These are phyloP conservation scores for Crossocerus cetratus DNA, from an alignment of 2,888 invertebrate species.

Conservation along the genomic window DNA sequence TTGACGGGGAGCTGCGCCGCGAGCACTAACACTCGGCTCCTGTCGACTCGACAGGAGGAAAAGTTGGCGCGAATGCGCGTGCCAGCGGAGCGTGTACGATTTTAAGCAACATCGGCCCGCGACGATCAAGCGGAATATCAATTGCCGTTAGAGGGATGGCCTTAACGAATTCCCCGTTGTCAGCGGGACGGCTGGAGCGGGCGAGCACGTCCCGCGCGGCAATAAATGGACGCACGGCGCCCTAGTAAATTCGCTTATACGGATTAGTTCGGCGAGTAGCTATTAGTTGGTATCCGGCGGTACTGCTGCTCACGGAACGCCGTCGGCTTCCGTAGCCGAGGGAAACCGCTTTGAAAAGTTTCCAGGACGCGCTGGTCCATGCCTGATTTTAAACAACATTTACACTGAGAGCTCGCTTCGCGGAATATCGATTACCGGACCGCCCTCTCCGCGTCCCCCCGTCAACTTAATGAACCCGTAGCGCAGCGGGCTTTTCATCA, in stretches of 20 bases:
- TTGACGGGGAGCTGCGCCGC: neutral
- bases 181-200: neutral
- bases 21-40: neutral
- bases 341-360: slow-evolving; percentile 28
- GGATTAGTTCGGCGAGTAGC: slow-evolving; percentile 14
- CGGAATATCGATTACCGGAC: slow-evolving; percentile 34
- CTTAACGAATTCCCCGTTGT: slow-evolving; percentile 23
- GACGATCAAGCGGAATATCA: slow-evolving; percentile 23
- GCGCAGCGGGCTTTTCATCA: slow-evolving; percentile 26
- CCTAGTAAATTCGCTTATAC: neutral
- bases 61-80: slow-evolving; percentile 1
- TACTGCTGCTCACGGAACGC: too few relatives aligned
- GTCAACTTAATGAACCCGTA: slow-evolving; percentile 16
- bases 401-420: neutral
- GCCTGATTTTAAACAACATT: slow-evolving; percentile 27
- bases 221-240: neutral
- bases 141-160: slow-evolving; percentile 16
- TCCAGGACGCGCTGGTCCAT: slow-evolving; percentile 10
- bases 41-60: neutral
- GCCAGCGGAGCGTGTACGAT: neutral
- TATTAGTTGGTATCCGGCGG: slow-evolving; percentile 12
- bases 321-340: too few relatives aligned
- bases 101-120: neutral
- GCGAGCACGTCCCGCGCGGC: neutral
- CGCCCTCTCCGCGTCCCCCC: too few relatives aligned